These are phyloP conservation scores for Lepus americanus DNA, from an alignment of 2,113 vertebrate species.

Conservation along the genomic window DNA sequence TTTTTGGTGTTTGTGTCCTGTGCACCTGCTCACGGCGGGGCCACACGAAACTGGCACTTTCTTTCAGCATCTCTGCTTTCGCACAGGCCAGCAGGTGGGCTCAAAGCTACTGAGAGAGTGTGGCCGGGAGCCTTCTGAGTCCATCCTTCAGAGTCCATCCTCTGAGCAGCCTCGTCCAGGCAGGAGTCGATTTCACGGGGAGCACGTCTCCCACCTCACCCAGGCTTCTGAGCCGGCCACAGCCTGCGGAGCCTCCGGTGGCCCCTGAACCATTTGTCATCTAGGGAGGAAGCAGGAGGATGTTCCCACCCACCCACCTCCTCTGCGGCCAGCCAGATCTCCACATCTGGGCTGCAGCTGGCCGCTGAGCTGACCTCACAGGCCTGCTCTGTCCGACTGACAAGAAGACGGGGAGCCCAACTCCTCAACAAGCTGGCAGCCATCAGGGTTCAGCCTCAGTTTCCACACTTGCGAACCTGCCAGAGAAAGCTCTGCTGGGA, in stretches of 20 bases:
- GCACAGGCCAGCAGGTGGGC: neutral
- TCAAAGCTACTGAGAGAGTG: neutral
- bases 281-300: conserved; percentile 67
- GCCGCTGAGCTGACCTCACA: neutral
- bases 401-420: conserved; percentile 38
- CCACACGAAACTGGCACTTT: neutral
- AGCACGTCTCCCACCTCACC: neutral
- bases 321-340: conserved; percentile 41
- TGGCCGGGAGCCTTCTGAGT: no score
- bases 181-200: neutral
- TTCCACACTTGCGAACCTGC: neutral
- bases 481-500: neutral
- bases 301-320: conserved; percentile 11
- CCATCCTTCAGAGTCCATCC: no score
- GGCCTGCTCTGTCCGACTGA: neutral
- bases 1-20: neutral
- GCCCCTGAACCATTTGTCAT: conserved; percentile 77
- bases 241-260: conserved; percentile 34
- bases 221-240: conserved; percentile 5
- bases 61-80: neutral
- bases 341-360: conserved; percentile 78
- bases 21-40: neutral
- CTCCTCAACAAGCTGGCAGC: neutral
- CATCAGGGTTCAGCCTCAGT: neutral
- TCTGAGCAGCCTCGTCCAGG: neutral